Evolutionary conservation across 2,888 invertebrate genomes (phyloP), one percentile per base, ranked within the genome.

Genomic region (Melieria crassipennis): DNA sequence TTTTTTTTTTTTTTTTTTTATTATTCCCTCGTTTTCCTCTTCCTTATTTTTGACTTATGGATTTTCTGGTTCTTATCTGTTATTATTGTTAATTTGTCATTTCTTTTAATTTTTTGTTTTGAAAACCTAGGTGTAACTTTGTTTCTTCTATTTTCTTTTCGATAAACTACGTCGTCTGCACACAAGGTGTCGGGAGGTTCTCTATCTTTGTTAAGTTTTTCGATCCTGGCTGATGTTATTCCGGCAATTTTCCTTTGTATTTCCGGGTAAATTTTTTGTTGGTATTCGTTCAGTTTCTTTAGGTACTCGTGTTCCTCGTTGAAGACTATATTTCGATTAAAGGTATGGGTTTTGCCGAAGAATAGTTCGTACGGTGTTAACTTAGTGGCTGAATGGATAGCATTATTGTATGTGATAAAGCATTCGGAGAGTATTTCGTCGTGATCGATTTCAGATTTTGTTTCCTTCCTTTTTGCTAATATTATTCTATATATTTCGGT

Each of bases 321-420:
- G 30, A 61, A 68, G 13, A 56, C 64, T 16, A 70, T 50, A 13
- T 67, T 30, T 60, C 65, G 70, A n/a, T 70, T 62, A 63, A 69
- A 72, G 63, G 16, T 52, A 16, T 48, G 46, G 48, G 66, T 63
- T 65, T 69, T 62, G 11, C 66, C 64, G 16, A 68, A 70, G 58
- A 70, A 73, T 4, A 73, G 5, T 63, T 72, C 58, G 45, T 56
- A 69, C 2, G 72, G 75, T 50, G 75, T 73, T 4, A 73, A 10
- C 5, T 71, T 71, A 50, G 72, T 72, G 4, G 75, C 63, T 4
- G 63, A 60, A 11, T 73, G 72, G 57, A 75, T 75, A 11, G 68
- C 61, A 63, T 58, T 68, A 62, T 71, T 73, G 50, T 73, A 73
- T 45, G 73, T 75, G 7, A 56, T 61, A 7, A 72, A 46, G 13